Base-by-base conservation (phyloP, 2,888 invertebrate species). In the Lasius fuliginosus region DNA sequence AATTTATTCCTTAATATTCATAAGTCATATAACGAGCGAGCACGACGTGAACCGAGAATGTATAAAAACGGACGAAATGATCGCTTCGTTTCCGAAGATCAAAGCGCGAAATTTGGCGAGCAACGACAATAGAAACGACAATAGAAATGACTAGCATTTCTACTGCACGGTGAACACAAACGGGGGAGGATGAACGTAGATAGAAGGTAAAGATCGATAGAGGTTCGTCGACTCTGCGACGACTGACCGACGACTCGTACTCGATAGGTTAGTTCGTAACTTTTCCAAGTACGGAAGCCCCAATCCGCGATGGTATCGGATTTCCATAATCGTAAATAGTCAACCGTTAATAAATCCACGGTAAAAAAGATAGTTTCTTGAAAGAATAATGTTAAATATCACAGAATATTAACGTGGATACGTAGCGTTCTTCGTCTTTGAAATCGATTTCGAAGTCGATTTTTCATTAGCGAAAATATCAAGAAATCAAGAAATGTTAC, bases 191-290 rank as follows among this genome's bases (percentile, higher is more conserved):
- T 73, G 83, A 84, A 86, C 86, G 88, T 85, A 86, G 89, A 88
- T 88, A 91, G 86, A 82, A 89, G 86, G 88, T 77, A 76, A 90
- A 90, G 90, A 91, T 91, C 90, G 90, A 91, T 91, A 91, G 86
- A 90, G 85, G 91, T 91, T 91, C 90, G 90, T 88, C 90, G 90
- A 90, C 90, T 88, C 89, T 64, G 74, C 89, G 86, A 87, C 87
- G 86, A 87, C 89, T 86, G 82, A 85, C 90, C 86, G 77, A 62
- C 79, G 82, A 65, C 81, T 64, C 84, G 81, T 85, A 81, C 68
- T 74, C 64, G 58, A 68, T 67, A 27, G 65, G 36, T 42, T 75
- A 60, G 82, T 53, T 64, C 58, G 67, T 62, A 71, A 81, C 73
- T 81, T 71, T 36, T 46, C 46, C 33, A 23, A 81, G 60, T 73